Evolutionary conservation across 1,140 invertebrate genomes (phyloP), one percentile per base, ranked within the genome.

Genomic region (Akabosia matsudoensis): DNA sequence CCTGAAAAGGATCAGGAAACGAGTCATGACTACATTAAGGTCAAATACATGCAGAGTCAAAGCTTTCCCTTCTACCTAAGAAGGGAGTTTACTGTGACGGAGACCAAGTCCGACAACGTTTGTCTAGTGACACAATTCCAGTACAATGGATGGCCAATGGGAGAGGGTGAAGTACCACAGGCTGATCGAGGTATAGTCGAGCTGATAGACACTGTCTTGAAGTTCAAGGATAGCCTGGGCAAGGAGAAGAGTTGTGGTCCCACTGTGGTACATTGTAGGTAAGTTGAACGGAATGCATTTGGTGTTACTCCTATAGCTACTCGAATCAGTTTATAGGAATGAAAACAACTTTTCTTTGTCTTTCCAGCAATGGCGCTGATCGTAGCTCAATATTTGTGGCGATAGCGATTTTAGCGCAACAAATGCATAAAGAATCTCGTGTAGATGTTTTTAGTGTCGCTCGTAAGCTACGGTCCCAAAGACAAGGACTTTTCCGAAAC

Each of bases 351-450:
- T 72, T 70, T 1, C 26, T 14, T 67, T 64, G 70, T 73, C 74
- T 77, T 82, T 79, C n/a, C 82, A 91, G 90, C 82, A 87, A 88
- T 80, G 94, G 94, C 61, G 92, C 93, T 14, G 92, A 95, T 84
- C 88, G 94, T 80, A 94, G 93, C 85, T 92, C 93, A 24, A 91
- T 96, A 86, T 95, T 95, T 84, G 92, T 95, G 74, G 92, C 92
- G 28, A 88, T 96, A 77, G 92, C 92, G 84, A 92, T 94, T 83
- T 87, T 96, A 61, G 90, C 95, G 52, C 90, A 93, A 83, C 93
- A 96, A 83, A 85, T 95, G 78, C 87, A 90, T 76, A 89, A 89
- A 26, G 94, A 96, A 84, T 90, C 90, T 76, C 88, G 92, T 80
- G 91, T 95, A 28, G 94, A 96, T 85, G 90, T 96, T 78, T 93